Base-by-base conservation (phyloP, 1,140 invertebrate genomes). In the Lepidurus apus region DNA sequence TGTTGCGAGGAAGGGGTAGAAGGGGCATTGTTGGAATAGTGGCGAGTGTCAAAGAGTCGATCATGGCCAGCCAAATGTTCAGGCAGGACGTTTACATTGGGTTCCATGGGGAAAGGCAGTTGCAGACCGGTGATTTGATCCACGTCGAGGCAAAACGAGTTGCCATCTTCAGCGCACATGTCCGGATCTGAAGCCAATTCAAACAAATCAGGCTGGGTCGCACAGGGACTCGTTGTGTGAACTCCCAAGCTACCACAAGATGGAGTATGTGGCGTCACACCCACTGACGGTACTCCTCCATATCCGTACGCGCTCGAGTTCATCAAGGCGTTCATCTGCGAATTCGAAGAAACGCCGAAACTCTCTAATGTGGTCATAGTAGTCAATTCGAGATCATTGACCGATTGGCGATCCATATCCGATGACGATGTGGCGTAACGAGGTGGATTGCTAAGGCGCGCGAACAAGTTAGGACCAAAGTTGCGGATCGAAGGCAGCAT, bases 81-180 rank as follows among this genome's bases (percentile, higher is more conserved):
- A 21, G 91, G 91, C 80, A 93, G 87, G 5, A 90, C 88, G 82
- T 92, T 91, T 43, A 92, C 89, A 53, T 85, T 86, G 1, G 88
- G 88, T 81, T 92, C 91, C 1, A 91, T 88, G 8, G 90, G 88
- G 76, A 89, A 89, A 24, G 89, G 88, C 53, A 82, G 86, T 82
- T 9, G 86, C 81, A 76, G 86, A 87, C 1, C 86, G 85, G 78
- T 86, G 84, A 0, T 86, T 78, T 2, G 85, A 83, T 87, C 91
- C 7, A 89, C 89, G 73, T 79, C 78, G 73, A 74, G 78, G 53
- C 78, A 79, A 34, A 79, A 79, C 10, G 78, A 74, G 78, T 79
- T 79, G 34, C 75, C 73, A 45, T 79, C 78, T n/a, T 79, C 78
- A 5, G 78, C 73, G 74, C 78, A 79, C 74, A 79, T 79, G 73